Conservation (phyloP, 2,113 vertebrate species). For the Numenius arquata region DNA sequence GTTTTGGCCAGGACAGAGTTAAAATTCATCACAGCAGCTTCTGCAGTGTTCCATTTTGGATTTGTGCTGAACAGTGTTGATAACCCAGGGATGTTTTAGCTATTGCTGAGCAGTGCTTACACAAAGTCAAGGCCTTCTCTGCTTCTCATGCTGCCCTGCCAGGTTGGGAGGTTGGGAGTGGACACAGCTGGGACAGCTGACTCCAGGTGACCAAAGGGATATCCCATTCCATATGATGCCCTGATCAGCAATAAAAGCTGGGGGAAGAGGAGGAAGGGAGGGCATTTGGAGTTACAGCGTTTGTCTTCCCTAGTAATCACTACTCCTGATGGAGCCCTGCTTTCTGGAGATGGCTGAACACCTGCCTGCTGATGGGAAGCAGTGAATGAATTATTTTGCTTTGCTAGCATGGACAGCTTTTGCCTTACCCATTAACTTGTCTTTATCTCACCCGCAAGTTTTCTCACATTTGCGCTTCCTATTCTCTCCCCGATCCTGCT, state of each 20-base stretch:
- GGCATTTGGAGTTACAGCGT: rapidly evolving
- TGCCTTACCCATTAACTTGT: neutral
- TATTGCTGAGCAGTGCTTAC: neutral
- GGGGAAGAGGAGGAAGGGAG: too few species aligned
- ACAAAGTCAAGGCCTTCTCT: neutral
- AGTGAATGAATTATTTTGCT: neutral
- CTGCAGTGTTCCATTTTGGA: neutral
- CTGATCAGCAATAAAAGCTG: neutral
- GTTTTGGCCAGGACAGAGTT: neutral
- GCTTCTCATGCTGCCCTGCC: neutral
- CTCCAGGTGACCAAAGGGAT: neutral
- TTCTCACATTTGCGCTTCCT: neutral
- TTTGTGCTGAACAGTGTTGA: neutral
- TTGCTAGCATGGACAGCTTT: rapidly evolving
- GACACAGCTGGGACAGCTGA: neutral
- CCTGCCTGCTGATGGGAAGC: neutral
- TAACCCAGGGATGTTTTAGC: rapidly evolving
- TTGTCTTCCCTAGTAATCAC: neutral
- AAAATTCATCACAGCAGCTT: neutral
- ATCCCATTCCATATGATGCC: rapidly evolving
- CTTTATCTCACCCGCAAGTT: neutral
- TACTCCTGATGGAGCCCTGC: rapidly evolving
- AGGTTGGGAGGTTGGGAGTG: neutral
- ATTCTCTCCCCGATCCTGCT: neutral
- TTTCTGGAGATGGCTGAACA: neutral